Evolutionary conservation across 2,113 vertebrate genomes (phyloP), one percentile per base, ranked within the genome.

Genomic region (Natator depressus): DNA sequence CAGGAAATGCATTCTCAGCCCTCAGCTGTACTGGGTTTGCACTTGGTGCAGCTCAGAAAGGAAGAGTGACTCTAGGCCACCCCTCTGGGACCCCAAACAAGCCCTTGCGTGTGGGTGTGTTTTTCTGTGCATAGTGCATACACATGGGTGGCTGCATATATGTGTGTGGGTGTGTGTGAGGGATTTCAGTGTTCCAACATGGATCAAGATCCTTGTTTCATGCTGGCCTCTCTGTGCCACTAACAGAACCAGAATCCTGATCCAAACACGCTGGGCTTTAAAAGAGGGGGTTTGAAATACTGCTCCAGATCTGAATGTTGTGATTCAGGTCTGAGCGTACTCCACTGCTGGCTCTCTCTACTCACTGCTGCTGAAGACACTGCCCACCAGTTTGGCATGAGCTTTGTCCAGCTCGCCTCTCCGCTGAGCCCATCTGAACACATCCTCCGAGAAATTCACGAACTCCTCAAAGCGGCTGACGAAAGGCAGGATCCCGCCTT

Each of bases 281-380:
- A 35, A 19, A 72, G 4, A 19, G 19, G 20, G 69, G n/a, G 22
- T 16, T 24, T 25, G 72, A 46, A 75, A 24, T 12, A 25, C 72
- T 75, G 22, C 10, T 75, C 38, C 72, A 46, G 72, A 46, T 11
- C 8, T 42, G 38, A 42, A 46, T 22, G 10, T 75, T 75, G 10
- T 46, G 72, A 75, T 75, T 75, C 72, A 27, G 19, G 19, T 38
- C n/a, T 38, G 4, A 20, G 10, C 20, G 10, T 42, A 38, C 35
- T 20, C 4, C 69, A 27, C 10, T 13, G 12, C 10, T 16, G 49
- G 80, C 17, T 24, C n/a, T 51, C 13, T 25, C 38, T 87, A 97
- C 97, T 97, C 93, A 97, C 98, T 87, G 94, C 84, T 97, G 89
- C 89, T 96, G 93, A 98, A 89, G 93, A 97, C 38, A 0, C 96